Percentiles rank a stretch among this genome's conserved stretches.
Conservation (phyloP, 2,888 invertebrate genomes). For the Limnephilus marmoratus region DNA sequence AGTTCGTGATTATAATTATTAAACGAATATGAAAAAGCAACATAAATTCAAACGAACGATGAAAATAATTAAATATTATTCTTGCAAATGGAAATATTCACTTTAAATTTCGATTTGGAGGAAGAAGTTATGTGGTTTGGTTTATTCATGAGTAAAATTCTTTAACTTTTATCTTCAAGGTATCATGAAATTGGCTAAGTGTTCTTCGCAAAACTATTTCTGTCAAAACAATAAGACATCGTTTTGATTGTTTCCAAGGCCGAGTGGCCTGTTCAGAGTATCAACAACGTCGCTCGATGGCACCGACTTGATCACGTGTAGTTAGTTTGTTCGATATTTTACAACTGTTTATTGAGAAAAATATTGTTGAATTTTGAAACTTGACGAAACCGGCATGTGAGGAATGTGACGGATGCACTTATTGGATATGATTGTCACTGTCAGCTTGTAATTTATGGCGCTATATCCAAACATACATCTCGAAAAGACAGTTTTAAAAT, state of each 20-base stretch:
- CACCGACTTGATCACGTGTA: too few relatives aligned
- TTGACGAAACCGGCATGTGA: neutral
- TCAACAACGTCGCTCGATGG: too few relatives aligned
- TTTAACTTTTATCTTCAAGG: neutral
- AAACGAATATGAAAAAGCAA: neutral
- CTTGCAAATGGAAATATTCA: neutral
- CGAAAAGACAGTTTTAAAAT: neutral
- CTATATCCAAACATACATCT: too few relatives aligned
- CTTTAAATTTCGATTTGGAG: neutral
- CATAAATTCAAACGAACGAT: neutral
- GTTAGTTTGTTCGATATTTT: neutral
- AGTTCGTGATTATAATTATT: neutral
- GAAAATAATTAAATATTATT: neutral
- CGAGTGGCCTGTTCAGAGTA: too few relatives aligned
- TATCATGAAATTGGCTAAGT: neutral
- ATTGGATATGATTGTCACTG: neutral
- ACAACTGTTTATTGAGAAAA: neutral
- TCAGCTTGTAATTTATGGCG: too few relatives aligned
- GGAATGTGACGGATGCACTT: neutral
- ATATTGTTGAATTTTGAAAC: neutral
- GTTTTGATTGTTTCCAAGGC: too few relatives aligned
- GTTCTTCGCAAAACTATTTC: neutral
- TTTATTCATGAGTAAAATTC: neutral
- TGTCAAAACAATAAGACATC: too few relatives aligned
- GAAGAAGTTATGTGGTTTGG: too few relatives aligned